Conservation (phyloP, 2,113 vertebrate species). For the Prionailurus bengalensis region DNA sequence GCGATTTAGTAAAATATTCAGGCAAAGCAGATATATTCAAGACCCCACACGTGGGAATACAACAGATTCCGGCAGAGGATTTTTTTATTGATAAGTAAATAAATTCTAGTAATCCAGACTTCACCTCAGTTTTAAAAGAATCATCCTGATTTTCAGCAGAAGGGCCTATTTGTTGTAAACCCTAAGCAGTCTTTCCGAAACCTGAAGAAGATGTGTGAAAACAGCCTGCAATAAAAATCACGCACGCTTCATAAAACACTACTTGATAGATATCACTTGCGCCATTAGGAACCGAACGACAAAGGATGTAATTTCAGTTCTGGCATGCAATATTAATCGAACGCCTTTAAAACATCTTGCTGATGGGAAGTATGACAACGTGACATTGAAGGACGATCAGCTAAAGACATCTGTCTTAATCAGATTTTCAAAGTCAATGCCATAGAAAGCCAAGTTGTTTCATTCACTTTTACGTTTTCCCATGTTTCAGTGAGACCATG, state of each 20-base stretch:
- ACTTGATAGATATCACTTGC: conserved; percentile 94
- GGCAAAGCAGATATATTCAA: conserved; percentile 33
- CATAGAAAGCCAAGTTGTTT: conserved; percentile 92
- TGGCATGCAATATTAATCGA: conserved; percentile 95
- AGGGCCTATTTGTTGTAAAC: conserved; percentile 86
- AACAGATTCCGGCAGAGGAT: conserved; percentile 16
- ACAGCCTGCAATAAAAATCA: conserved; percentile 91
- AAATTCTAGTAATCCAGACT: conserved; percentile 60
- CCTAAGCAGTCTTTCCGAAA: conserved; percentile 84
- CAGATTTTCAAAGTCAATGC: conserved; percentile 93
- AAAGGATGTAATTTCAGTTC: conserved; percentile 93
- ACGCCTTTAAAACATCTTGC: conserved; percentile 93
- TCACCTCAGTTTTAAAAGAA: conserved; percentile 76
- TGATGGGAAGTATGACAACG: conserved; percentile 94
- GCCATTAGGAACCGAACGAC: conserved; percentile 94
- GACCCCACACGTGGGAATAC: conserved; percentile 6
- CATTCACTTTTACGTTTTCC: conserved; percentile 89
- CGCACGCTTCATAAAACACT: conserved; percentile 90
- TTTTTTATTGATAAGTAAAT: conserved; percentile 64
- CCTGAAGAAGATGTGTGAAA: conserved; percentile 90
- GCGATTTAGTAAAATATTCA: conserved; percentile 39
- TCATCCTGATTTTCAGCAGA: conserved; percentile 79
- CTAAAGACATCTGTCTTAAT: conserved; percentile 93
- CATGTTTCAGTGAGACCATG: conserved; percentile 82
- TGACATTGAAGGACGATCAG: conserved; percentile 95